Evolutionary conservation across 2,888 invertebrate species (phyloP).

Genomic region (Epiblema foenella): DNA sequence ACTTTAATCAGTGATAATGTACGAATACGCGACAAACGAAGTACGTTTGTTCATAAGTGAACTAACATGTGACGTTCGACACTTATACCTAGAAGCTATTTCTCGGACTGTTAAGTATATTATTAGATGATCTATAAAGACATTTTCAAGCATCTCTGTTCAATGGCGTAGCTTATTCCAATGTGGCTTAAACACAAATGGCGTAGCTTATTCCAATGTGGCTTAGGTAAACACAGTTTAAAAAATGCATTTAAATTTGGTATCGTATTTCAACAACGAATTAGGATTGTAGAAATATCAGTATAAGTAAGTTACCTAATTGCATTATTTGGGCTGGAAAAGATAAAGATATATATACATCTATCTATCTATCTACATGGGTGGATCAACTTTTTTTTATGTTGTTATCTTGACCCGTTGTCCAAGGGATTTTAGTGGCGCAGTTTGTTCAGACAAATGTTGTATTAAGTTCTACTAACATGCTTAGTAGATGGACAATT

Average conservation of each 20-base stretch:
- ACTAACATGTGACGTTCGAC: not conserved
- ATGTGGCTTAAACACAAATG: not conserved
- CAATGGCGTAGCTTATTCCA: not conserved
- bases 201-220: not conserved
- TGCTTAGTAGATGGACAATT: too few relatives aligned
- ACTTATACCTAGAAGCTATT: not conserved
- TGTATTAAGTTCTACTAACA: too few relatives aligned
- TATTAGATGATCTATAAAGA: too few relatives aligned
- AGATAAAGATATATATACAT: too few relatives aligned
- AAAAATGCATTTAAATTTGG: not conserved
- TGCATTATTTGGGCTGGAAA: not conserved
- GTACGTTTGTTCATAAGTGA: too few relatives aligned
- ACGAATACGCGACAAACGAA: not conserved
- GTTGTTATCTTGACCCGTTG: too few relatives aligned
- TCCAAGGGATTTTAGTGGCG: too few relatives aligned
- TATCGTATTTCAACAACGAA: slow-evolving; percentile 37
- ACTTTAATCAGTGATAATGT: not conserved
- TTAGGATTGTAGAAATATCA: slow-evolving; percentile 21
- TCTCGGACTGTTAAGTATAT: not conserved
- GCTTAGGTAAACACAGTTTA: not conserved
- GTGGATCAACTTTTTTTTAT: too few relatives aligned
- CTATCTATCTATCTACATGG: too few relatives aligned
- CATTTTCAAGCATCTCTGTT: too few relatives aligned
- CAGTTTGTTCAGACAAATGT: too few relatives aligned
- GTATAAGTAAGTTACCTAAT: slow-evolving; percentile 3